Evolutionary conservation across 2,797 vertebrate genomes (phyloP).

Genomic region (Arrhamphus sclerolepis): DNA sequence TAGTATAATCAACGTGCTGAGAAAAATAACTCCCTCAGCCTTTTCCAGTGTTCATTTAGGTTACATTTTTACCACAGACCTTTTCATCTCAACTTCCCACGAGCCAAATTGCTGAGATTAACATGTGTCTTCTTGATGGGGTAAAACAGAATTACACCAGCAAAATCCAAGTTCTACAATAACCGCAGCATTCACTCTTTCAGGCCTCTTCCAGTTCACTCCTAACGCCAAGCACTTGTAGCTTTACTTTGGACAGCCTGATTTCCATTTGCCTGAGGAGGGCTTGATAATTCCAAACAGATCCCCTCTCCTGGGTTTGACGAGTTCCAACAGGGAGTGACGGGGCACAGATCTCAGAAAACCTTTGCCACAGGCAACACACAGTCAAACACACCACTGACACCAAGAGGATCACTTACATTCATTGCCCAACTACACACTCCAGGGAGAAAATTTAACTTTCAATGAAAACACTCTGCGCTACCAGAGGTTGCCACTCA

Average conservation of each 20-base stretch:
- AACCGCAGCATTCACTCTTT: conserved; percentile 41
- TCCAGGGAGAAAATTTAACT: conserved; percentile 71
- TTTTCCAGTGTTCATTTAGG: conserved; percentile 33
- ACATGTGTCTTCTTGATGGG: conserved; percentile 57
- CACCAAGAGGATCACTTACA: conserved; percentile 76
- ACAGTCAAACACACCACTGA: conserved; percentile 58
- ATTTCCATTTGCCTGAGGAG: conserved; percentile 72
- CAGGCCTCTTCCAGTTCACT: conserved; percentile 48
- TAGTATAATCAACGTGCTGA: conserved; percentile 18
- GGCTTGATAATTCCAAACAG: conserved; percentile 73
- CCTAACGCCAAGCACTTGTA: conserved; percentile 56
- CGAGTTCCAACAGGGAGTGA: conserved; percentile 77
- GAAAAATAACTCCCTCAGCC: conserved; percentile 28
- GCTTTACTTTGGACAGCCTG: conserved; percentile 59
- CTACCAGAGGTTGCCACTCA: conserved; percentile 70
- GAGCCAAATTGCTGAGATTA: conserved; percentile 57
- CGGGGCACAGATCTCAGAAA: conserved; percentile 69
- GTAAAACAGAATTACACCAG: conserved; percentile 51
- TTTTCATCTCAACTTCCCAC: conserved; percentile 54
- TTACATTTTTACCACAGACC: conserved; percentile 32
- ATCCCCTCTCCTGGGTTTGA: conserved; percentile 66
- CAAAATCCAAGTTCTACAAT: conserved; percentile 45
- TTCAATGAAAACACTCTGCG: conserved; percentile 67
- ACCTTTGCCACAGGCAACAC: conserved; percentile 72
- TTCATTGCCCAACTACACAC: conserved; percentile 63